Evolutionary conservation across 2,888 invertebrate genomes (phyloP), one percentile per base, ranked within the genome.

Genomic region (Acanthosoma haemorrhoidale): DNA sequence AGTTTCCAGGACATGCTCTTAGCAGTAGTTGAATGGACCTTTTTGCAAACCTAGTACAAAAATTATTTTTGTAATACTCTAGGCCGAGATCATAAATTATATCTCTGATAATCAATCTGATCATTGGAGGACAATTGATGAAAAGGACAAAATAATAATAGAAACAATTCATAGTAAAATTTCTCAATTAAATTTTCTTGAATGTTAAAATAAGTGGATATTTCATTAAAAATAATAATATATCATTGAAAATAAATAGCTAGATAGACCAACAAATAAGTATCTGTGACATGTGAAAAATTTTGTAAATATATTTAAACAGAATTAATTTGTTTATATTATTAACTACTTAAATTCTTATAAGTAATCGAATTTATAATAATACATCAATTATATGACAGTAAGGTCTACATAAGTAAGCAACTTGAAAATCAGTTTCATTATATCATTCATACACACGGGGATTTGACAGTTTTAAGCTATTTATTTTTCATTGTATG

Each of bases 51-150:
- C 51, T 51, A 51, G 51, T 51, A 51, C 51, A 51, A 51, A 51
- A 51, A 51, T 51, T 51, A 51, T 51, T 51, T 43, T 51, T 51
- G 51, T 51, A 51, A 51, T 51, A 51, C 51, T 25, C 51, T 51
- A 51, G 51, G 51, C 25, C 25, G 51, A 51, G 21, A 51, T 51
- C 25, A 9, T 25, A 51, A 25, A 51, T 25, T 51, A 25, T 5
- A 51, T 25, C 21, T 21, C 51, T 51, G 21, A 51, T 51, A 4
- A 51, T 51, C 25, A 25, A 51, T 21, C 51, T 51, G 21, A 51
- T 51, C 13, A 51, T 51, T 51, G 21, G 13, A 51, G 13, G 16
- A n/a, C 21, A 9, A 25, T 21, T n/a, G 39, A 5, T 13, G 39
- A 15, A 39, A 39, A 9, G 18, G n/a, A 43, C 21, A 43, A 41